Conservation (phyloP, 2,888 invertebrate genomes). For the Netelia fuscicornis region DNA sequence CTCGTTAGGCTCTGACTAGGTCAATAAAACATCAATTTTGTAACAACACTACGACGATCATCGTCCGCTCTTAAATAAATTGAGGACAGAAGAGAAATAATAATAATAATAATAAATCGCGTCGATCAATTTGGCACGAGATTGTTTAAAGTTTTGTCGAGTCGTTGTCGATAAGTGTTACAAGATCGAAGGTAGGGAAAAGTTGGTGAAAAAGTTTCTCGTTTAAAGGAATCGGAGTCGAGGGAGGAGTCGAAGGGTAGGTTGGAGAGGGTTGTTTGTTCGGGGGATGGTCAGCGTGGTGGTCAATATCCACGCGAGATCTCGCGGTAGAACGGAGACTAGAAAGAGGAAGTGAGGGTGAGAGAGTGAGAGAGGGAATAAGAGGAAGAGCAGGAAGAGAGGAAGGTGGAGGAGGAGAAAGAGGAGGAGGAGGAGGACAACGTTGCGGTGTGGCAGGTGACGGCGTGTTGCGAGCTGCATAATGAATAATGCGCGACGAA, state of each 20-base stretch:
- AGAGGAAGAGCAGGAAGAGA: conserved; percentile 1
- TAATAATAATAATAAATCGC: not conserved
- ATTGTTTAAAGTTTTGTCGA: not conserved
- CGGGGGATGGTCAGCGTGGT: conserved; percentile 4
- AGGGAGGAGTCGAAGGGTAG: not conserved
- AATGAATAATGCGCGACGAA: conserved; percentile 82
- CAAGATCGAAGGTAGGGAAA: not conserved
- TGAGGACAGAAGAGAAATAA: not conserved
- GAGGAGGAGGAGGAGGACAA: conserved; percentile 53
- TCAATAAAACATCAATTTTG: too few relatives aligned
- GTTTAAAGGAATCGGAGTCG: not conserved
- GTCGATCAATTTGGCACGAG: not conserved
- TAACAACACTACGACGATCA: not conserved
- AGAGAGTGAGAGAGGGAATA: not conserved
- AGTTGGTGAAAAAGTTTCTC: not conserved
- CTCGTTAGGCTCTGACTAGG: too few relatives aligned
- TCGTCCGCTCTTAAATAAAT: not conserved
- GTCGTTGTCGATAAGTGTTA: not conserved
- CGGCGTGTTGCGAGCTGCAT: conserved; percentile 83
- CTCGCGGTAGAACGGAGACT: conserved; percentile 1
- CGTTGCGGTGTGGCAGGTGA: conserved; percentile 78
- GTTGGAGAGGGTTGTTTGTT: conserved; percentile 1
- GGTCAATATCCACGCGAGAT: conserved; percentile 57
- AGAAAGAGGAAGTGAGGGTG: conserved; percentile 25
- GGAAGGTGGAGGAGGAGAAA: conserved; percentile 14